phyloP scores from a whole-genome alignment of 2,113 vertebrate species.

The Sclerurus mexicanus region DNA sequence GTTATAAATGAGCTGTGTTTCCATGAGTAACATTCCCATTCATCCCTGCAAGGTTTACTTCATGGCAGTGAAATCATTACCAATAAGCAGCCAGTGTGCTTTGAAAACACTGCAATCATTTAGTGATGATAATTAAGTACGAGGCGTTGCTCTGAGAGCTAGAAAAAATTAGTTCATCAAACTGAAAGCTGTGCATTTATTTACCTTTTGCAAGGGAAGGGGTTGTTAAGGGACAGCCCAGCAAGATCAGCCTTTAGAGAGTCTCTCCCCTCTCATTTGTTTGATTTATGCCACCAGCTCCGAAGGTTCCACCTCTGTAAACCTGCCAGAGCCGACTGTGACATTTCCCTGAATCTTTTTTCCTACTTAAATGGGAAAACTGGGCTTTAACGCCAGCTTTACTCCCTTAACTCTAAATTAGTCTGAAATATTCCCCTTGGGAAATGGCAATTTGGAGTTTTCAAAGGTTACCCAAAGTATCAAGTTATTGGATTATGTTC shows the following conservation, averaged over 20 bases:
- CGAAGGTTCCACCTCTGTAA: not conserved
- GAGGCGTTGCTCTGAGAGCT: not conserved
- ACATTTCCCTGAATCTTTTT: not conserved
- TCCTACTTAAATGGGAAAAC: not conserved
- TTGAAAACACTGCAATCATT: not conserved
- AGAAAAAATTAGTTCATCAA: not conserved
- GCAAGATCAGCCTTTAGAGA: not conserved
- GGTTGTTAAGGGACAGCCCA: not conserved
- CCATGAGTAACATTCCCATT: conserved; percentile 14
- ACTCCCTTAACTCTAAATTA: not conserved
- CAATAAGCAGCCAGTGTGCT: not conserved
- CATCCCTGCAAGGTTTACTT: not conserved
- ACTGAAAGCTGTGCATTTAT: not conserved
- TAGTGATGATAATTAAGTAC: not conserved
- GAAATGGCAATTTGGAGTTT: not conserved
- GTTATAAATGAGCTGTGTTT: conserved; percentile 16
- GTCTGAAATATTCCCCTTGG: not conserved
- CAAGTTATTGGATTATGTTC: not conserved
- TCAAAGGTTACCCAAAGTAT: not conserved
- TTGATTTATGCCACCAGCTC: not conserved
- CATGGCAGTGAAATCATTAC: not conserved
- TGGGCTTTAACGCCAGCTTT: not conserved
- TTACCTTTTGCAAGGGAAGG: not conserved
- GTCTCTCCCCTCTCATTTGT: not conserved
- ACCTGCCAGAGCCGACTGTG: not conserved